A percentile compares a stretch with the other conserved stretches of the same genome.
phyloP scores from a whole-genome alignment of 2,888 invertebrate species.

The Plagodis pulveraria region DNA sequence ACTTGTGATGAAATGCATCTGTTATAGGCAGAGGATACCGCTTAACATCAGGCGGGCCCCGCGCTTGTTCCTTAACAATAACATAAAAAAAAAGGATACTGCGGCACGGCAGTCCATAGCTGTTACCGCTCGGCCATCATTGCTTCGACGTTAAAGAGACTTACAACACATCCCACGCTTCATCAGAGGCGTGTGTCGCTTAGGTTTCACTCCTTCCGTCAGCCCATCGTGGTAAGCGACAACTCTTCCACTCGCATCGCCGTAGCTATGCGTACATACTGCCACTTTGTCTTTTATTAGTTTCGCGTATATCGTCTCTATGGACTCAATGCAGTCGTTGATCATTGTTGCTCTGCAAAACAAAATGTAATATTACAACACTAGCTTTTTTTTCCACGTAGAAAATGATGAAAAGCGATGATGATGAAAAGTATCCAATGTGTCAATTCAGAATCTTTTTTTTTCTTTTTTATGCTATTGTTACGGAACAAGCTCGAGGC shows the following conservation, averaged over 20 bases:
- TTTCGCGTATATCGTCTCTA: slow-evolving; percentile 64
- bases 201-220: slow-evolving; percentile 88
- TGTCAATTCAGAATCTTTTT: background rate
- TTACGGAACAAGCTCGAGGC: no score
- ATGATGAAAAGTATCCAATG: background rate
- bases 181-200: slow-evolving; percentile 89
- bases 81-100: no score
- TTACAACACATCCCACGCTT: slow-evolving; percentile 92
- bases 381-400: background rate
- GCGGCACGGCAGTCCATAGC: no score
- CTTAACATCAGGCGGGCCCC: no score
- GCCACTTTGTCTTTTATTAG: slow-evolving; percentile 36
- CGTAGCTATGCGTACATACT: slow-evolving; percentile 8
- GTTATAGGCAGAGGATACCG: no score
- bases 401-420: background rate
- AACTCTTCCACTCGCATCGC: slow-evolving; percentile 40
- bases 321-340: slow-evolving; percentile 79
- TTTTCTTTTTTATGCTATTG: no score
- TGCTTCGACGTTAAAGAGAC: slow-evolving; percentile 60
- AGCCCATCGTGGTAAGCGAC: slow-evolving; percentile 85
- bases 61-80: no score
- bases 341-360: slow-evolving; percentile 84
- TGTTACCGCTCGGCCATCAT: no score
- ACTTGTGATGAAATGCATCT: no score
- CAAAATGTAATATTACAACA: no score